Evolutionary conservation across 1,140 invertebrate species (phyloP), one percentile per base, ranked within the genome.

Genomic region (Cyclina sinensis): DNA sequence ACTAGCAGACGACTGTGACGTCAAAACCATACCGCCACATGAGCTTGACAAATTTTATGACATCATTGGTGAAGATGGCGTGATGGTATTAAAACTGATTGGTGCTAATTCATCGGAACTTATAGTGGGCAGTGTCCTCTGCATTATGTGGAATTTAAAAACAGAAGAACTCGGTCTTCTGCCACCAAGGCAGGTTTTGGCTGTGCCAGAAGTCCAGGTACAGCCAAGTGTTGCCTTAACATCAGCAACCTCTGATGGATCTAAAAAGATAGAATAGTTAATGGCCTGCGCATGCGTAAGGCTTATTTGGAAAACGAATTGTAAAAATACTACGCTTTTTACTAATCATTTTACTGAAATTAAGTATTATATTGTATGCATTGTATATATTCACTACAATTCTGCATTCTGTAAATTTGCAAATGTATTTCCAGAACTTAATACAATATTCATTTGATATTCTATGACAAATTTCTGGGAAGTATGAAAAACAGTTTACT

Each of bases 41-140:
- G 68, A 51, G 46, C 3, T 85, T 51, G 51, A n/a, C 9, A 65
- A n/a, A 74, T 73, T 85, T 21, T 74, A 24, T 24, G 65, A 54
- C 65, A 32, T 54, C 46, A 51, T 86, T 5, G 84, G 84, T 11
- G 84, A 86, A 37, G 84, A 86, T 59, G 84, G 84, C 4, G 73
- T 86, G 1, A 62, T 86, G 70, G 73, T 39, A n/a, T 43, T 86
- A 21, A 86, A 78, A 39, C 54, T 86, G 32, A 32, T 32, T 39
- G 57, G 48, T 18, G 70, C 30, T n/a, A 86, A 78, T 32, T 78
- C 70, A n/a, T 86, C 84, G 18, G 84, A 86, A 24, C 70, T 62
- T 27, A 5, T 86, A 18, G 84, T 86, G n/a, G 5, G 54, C 18
- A 62, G 65, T 37, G 35, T 79, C 0, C 16, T 86, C 16, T 14